Percentiles rank a stretch among this genome's conserved stretches.
phyloP scores from a whole-genome alignment of 2,113 vertebrate genomes.

The Chamaetylas fuelleborni region DNA sequence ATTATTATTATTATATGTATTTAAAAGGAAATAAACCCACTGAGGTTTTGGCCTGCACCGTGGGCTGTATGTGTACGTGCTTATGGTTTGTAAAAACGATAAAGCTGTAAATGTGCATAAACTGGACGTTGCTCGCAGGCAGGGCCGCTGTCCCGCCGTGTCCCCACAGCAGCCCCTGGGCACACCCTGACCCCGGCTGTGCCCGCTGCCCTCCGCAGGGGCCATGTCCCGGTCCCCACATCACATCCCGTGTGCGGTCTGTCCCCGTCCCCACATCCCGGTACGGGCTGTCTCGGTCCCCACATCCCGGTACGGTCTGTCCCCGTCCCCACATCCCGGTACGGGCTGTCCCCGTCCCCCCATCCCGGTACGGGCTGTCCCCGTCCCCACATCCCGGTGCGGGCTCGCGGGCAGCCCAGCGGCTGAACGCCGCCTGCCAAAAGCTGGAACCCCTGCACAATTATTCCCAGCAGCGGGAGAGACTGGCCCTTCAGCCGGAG shows the following conservation, averaged over 20 bases:
- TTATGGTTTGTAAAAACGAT: accelerated
- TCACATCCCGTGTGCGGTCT: accelerated
- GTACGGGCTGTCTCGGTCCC: too few species aligned
- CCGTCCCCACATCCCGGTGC: accelerated
- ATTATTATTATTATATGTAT: neutral
- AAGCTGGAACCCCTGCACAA: accelerated
- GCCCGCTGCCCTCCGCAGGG: accelerated
- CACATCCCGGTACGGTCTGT: accelerated
- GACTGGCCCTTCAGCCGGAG: accelerated
- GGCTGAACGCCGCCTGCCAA: accelerated
- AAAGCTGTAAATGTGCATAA: accelerated
- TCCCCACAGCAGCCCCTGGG: accelerated
- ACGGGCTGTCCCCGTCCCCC: too few species aligned
- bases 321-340: accelerated
- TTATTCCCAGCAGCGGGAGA: accelerated
- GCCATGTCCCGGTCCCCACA: accelerated
- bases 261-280: accelerated
- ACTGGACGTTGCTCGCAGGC: accelerated
- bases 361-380: too few species aligned
- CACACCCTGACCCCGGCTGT: neutral
- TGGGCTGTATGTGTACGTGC: accelerated
- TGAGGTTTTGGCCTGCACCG: neutral
- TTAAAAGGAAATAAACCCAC: neutral
- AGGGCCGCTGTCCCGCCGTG: accelerated
- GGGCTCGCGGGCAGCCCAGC: accelerated